phyloP scores from a whole-genome alignment of 2,888 invertebrate genomes.

The Noctua pronuba region DNA sequence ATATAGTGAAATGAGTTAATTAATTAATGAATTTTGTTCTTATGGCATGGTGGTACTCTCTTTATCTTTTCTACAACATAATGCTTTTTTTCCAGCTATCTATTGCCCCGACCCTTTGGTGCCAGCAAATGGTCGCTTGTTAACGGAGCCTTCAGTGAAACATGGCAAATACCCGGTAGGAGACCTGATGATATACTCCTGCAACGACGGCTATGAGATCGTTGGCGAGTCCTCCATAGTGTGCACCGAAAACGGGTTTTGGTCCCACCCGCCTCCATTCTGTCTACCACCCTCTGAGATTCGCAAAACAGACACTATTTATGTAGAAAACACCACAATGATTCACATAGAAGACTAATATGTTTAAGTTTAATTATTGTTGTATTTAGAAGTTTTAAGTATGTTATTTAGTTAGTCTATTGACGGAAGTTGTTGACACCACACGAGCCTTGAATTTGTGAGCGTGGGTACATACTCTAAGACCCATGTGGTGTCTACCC shows the following conservation, averaged over 20 bases:
- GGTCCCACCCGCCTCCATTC: slow-evolving; percentile 96
- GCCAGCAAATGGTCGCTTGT: slow-evolving; percentile 92
- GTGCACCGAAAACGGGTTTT: slow-evolving; percentile 96
- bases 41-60: too few species aligned
- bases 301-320: slow-evolving; percentile 82
- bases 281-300: slow-evolving; percentile 90
- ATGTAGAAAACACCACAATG: slow-evolving; percentile 84
- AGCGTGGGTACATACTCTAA: not conserved
- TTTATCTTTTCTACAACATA: not conserved
- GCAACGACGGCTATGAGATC: slow-evolving; percentile 77
- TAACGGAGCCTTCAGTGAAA: slow-evolving; percentile 79
- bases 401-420: not conserved
- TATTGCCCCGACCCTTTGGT: slow-evolving; percentile 94
- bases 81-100: slow-evolving; percentile 91
- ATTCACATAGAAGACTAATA: slow-evolving; percentile 81
- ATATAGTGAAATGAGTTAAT: not conserved
- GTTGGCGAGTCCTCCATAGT: slow-evolving; percentile 95
- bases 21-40: too few species aligned
- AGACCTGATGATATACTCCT: slow-evolving; percentile 94
- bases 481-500: not conserved
- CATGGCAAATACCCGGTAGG: slow-evolving; percentile 94
- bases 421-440: not conserved
- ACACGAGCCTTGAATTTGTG: too few species aligned
- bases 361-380: not conserved
- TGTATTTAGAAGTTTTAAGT: slow-evolving; percentile 1